Base-by-base conservation (phyloP, 1,140 invertebrate species). In the Cotesia vestalis region DNA sequence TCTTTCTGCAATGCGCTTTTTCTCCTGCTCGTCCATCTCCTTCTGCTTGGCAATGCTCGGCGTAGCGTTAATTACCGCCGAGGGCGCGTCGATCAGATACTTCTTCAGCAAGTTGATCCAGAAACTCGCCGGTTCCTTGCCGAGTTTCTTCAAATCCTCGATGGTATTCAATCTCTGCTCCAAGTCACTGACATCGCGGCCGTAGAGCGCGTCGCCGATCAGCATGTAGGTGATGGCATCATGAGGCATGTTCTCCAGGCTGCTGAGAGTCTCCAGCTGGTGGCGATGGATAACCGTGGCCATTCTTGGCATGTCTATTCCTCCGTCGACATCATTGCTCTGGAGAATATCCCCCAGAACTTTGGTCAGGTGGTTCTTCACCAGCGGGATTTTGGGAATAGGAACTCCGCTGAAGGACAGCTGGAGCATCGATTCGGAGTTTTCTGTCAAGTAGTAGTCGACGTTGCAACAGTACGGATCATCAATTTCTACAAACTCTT, bases 181-280 rank as follows among this genome's bases (percentile, higher is more conserved):
- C 38, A 96, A 88, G 92, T 91, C 84, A 73, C 92, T 89, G 17
- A 86, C 90, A 59, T 91, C 89, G 8, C 57, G 71, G 9, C 95
- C 94, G 85, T 95, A 96, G 17, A 97, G 85, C 76, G 94, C 91
- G 83, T 97, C 94, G 0, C 91, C 92, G 79, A 97, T 94, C 38
- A 94, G 89, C 76, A 91, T 90, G 79, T 91, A 92, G 2, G 94
- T 92, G 40, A 96, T 84, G 5, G 90, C 86, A 70, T 93, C 90
- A 79, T 95, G 93, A 1, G 95, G 94, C 73, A 89, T 89, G 27
- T 90, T 92, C 86, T 96, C 95, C 4, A 94, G 83, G 75, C 89
- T 88, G 73, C 90, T 92, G 59, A 94, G 86, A 79, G 90, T 88
- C 79, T 95, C 92, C 5, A 94, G 85, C 63, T 94, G 91, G 70